A percentile compares a stretch with the other conserved stretches of the same genome.
phyloP scores from a whole-genome alignment of 2,113 vertebrate genomes.

The Pterocles burchelli region DNA sequence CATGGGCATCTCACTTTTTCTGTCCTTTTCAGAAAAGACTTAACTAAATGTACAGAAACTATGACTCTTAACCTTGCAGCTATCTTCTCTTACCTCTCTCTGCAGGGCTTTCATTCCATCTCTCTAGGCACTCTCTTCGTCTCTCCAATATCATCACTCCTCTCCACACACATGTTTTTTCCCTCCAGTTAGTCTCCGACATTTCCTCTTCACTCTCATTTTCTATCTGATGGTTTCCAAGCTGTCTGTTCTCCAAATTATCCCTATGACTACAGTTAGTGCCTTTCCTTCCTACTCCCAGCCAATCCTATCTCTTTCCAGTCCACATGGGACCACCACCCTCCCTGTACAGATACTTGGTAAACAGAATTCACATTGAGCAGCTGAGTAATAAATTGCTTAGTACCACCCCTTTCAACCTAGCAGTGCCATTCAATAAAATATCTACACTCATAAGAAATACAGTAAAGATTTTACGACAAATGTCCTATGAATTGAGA shows the following conservation, averaged over 20 bases:
- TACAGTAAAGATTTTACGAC: background rate
- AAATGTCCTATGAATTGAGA: background rate
- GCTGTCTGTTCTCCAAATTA: background rate
- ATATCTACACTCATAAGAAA: background rate
- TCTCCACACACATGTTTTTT: background rate
- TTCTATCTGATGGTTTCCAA: background rate
- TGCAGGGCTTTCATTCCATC: background rate
- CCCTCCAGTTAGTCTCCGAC: background rate
- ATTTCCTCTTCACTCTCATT: background rate
- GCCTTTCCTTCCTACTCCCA: background rate
- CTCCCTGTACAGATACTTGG: background rate
- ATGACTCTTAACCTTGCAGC: background rate
- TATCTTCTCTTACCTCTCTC: background rate
- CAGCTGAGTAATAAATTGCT: background rate
- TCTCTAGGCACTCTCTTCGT: background rate
- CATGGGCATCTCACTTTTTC: background rate
- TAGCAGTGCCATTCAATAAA: background rate
- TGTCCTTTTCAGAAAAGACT: background rate
- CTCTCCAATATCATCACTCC: background rate
- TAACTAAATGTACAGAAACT: background rate
- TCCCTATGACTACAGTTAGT: background rate
- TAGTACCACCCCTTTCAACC: background rate
- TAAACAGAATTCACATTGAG: background rate
- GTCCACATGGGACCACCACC: background rate
- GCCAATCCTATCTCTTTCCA: background rate